Percentiles rank a stretch among this genome's conserved stretches.
phyloP scores from a whole-genome alignment of 2,113 vertebrate species.

The Dolichotis patagonum region DNA sequence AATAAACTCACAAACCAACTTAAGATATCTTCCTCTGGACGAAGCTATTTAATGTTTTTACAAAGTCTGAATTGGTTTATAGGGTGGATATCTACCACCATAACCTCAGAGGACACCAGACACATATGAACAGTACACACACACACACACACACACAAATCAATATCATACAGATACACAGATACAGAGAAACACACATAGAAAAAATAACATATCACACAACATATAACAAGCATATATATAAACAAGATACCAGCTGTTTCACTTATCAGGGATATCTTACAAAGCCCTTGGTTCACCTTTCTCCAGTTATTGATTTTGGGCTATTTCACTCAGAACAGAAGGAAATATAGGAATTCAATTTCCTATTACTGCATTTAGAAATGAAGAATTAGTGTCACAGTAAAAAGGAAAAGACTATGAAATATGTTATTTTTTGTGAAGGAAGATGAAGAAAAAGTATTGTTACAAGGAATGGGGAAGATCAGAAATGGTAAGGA shows the following conservation, averaged over 20 bases:
- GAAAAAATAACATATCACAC: not conserved
- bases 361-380: constrained; percentile 71
- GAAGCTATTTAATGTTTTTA: not conserved
- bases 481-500: constrained; percentile 58
- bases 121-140: not conserved
- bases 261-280: constrained; percentile 11
- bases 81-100: not conserved
- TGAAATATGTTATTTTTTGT: constrained; percentile 65
- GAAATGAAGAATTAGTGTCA: constrained; percentile 68
- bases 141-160: not conserved
- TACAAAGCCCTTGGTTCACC: constrained; percentile 27
- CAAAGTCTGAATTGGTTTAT: not conserved
- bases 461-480: not conserved
- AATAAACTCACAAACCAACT: not conserved
- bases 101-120: not conserved
- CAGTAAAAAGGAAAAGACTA: constrained; percentile 50
- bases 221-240: not conserved
- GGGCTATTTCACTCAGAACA: constrained; percentile 67
- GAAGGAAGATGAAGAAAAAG: constrained; percentile 26
- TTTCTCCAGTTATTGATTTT: constrained; percentile 77
- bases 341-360: constrained; percentile 73
- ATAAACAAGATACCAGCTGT: not conserved
- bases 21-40: not conserved
- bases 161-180: not conserved
- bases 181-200: not conserved